Evolutionary conservation across 2,797 vertebrate genomes (phyloP), one percentile per base, ranked within the genome.

Genomic region (Ctenopoma kingsleyae): DNA sequence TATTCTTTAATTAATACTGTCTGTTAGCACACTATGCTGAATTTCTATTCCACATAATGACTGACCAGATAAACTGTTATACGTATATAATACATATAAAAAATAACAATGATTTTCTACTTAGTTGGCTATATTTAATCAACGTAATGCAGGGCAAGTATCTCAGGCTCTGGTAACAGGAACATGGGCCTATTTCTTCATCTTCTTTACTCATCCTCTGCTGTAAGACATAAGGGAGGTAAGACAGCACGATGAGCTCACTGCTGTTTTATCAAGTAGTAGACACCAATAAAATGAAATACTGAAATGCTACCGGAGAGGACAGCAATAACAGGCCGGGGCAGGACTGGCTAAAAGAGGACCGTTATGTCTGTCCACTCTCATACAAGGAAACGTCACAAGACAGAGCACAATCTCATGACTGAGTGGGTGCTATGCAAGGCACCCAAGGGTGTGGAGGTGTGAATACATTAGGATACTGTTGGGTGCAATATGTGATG

Each of bases 361-460:
- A 36, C 48, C 16, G 25, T 22, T 80, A 74, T 89, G 78, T 89
- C 81, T 76, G 76, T 71, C 75, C 74, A 30, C 76, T 67, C 60
- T 74, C 75, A 73, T 85, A 83, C 77, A 72, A 80, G 81, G 81
- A 80, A 65, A 75, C 69, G 77, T 89, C 88, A 91, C 80, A 72
- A 79, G 87, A 88, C 85, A 69, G 57, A 73, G 73, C 64, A 22
- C 64, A 59, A 67, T 79, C 86, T 85, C 66, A 60, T 89, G 85
- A 88, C 89, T 44, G 55, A 57, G 64, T 32, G 67, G 73, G 49
- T 55, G 74, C 46, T 58, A 74, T 35, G 49, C 40, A 44, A 67
- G 41, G 61, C 60, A 50, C 72, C 61, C 25, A 27, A 62, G 66
- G 76, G 65, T 41, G 72, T 74, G 75, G 78, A 82, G 70, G 76